A percentile compares a stretch with the other conserved stretches of the same genome.
Evolutionary conservation across 2,888 invertebrate species (phyloP).

Genomic region (Drosophila affinis): DNA sequence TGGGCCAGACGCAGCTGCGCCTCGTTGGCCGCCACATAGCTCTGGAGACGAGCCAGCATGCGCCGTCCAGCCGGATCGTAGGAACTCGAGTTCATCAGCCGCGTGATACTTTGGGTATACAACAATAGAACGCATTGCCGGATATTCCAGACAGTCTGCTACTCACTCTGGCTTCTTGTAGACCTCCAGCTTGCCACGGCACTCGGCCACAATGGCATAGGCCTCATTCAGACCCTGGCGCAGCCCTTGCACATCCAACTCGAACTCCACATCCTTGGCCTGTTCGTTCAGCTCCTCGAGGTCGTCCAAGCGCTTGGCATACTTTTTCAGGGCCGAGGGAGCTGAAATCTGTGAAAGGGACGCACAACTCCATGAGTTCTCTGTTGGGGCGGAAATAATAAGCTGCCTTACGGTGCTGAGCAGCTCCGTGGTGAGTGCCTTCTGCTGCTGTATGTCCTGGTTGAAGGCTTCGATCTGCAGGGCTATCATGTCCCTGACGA

Average conservation of each 20-base stretch:
- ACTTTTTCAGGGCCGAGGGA: constrained; percentile 85
- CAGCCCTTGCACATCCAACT: constrained; percentile 86
- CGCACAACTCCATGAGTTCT: neutral
- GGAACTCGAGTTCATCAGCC: constrained; percentile 71
- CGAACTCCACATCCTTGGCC: constrained; percentile 87
- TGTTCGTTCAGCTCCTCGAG: constrained; percentile 87
- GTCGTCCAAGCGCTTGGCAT: constrained; percentile 85
- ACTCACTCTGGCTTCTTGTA: constrained; percentile 81
- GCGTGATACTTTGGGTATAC: constrained; percentile 64
- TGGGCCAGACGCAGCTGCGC: constrained; percentile 90
- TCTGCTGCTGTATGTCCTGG: constrained; percentile 87
- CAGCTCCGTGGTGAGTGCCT: constrained; percentile 85
- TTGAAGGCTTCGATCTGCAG: constrained; percentile 88
- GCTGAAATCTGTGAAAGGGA: constrained; percentile 83
- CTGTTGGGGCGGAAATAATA: too few relatives aligned
- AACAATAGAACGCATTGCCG: neutral
- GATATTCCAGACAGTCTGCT: rapidly evolving
- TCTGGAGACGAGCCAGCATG: constrained; percentile 88
- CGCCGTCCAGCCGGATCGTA: constrained; percentile 83
- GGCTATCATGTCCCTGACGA: constrained; percentile 86
- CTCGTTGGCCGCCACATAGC: constrained; percentile 89
- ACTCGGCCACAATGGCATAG: constrained; percentile 82
- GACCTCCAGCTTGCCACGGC: constrained; percentile 81
- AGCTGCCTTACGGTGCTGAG: constrained; percentile 66
- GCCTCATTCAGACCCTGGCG: constrained; percentile 84